Conservation (phyloP, 2,797 vertebrate genomes). For the Potorous gilbertii region DNA sequence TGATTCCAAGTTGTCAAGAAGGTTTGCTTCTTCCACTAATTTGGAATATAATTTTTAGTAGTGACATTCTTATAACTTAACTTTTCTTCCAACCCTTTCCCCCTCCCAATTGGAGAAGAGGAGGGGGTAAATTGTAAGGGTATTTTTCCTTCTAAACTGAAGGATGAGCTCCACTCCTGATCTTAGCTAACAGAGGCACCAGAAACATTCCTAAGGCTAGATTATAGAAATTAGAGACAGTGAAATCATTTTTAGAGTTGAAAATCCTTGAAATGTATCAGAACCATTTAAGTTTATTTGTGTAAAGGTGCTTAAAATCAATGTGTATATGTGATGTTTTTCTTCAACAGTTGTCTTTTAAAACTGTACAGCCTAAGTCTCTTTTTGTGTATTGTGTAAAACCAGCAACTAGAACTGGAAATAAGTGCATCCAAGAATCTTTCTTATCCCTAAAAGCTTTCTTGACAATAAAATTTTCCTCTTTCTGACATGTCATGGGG, state of each 20-base stretch:
- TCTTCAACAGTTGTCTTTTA: constrained; percentile 63
- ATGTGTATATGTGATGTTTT: constrained; percentile 22
- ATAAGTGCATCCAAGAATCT: constrained; percentile 55
- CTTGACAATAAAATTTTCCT: constrained; percentile 65
- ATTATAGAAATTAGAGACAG: constrained; percentile 15
- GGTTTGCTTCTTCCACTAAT: constrained; percentile 38
- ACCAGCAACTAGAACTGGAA: constrained; percentile 54
- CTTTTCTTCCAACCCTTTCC: constrained; percentile 35
- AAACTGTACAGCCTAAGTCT: constrained; percentile 47
- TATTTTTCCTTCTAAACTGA: constrained; percentile 34
- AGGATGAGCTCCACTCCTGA: not conserved
- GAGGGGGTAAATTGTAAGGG: constrained; percentile 11
- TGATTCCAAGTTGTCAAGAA: constrained; percentile 37
- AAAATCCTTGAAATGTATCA: constrained; percentile 28
- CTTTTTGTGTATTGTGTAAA: constrained; percentile 67
- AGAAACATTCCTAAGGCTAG: not conserved
- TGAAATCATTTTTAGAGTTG: constrained; percentile 51
- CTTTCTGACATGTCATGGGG: constrained; percentile 48
- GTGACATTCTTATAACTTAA: constrained; percentile 23
- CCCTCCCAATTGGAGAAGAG: constrained; percentile 30
- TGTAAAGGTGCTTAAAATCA: constrained; percentile 51
- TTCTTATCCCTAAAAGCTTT: constrained; percentile 69
- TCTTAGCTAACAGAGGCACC: not conserved
- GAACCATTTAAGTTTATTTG: constrained; percentile 61
- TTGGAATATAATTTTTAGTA: constrained; percentile 37